Percentiles rank a stretch among this genome's conserved stretches.
These are phyloP conservation scores for Popillia japonica DNA, from an alignment of 1,140 invertebrate species.

Conservation along the genomic window DNA sequence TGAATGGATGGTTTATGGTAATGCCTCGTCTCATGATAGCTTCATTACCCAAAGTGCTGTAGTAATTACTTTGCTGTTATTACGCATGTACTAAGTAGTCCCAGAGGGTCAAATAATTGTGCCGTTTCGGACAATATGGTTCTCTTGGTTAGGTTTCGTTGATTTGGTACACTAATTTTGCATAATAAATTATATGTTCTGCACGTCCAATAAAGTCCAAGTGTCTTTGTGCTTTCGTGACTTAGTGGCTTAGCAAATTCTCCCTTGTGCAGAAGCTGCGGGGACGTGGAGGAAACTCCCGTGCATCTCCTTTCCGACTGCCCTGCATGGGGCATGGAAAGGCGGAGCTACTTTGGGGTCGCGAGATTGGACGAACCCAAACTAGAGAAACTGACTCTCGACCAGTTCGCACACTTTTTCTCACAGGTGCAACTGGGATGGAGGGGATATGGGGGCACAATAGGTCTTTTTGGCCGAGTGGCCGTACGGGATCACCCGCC, in stretches of 20 bases:
- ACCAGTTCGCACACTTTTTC: too few species aligned
- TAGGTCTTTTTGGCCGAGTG: slow-evolving; percentile 45
- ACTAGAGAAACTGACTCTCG: too few species aligned
- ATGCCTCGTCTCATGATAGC: neutral
- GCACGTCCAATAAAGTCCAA: slow-evolving; percentile 29
- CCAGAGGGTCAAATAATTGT: slow-evolving; percentile 19
- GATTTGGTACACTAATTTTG: neutral
- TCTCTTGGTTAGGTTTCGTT: slow-evolving; percentile 35
- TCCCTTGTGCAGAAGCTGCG: slow-evolving; percentile 51
- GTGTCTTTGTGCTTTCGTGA: slow-evolving; percentile 12
- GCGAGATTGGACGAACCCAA: too few species aligned
- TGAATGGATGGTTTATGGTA: neutral
- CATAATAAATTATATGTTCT: slow-evolving; percentile 22
- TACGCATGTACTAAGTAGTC: neutral
- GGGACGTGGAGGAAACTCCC: too few species aligned
- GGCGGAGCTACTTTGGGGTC: too few species aligned
- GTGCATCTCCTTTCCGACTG: too few species aligned
- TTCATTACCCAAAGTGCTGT: slow-evolving; percentile 2
- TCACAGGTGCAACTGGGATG: too few species aligned
- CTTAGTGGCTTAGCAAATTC: neutral
- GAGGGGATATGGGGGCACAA: too few species aligned
- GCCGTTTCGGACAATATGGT: slow-evolving; percentile 36
- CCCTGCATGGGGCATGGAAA: too few species aligned
- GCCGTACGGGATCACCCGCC: too few species aligned
- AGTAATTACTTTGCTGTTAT: neutral